Conservation (phyloP, 2,888 invertebrate genomes). For the Microctonus aethiopoides region DNA sequence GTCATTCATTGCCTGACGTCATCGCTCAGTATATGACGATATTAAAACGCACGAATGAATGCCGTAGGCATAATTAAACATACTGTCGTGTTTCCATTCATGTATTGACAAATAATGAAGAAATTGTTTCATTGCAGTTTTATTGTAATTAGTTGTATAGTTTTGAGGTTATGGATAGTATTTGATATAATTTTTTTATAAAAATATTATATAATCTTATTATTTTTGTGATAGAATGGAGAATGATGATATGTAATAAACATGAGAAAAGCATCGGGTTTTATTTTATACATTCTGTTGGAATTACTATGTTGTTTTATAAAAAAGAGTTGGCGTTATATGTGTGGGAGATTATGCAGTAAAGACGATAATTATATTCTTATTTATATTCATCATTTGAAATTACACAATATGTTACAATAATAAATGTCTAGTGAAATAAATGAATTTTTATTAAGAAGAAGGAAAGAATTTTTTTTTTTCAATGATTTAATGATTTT, state of each 20-base stretch:
- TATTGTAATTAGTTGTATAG: neutral
- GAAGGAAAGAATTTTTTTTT: too few relatives aligned
- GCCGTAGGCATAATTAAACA: neutral
- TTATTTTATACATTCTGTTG: too few relatives aligned
- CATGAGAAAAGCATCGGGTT: too few relatives aligned
- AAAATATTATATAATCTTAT: too few relatives aligned
- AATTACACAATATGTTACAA: neutral
- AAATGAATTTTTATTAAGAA: neutral
- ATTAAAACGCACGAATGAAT: neutral
- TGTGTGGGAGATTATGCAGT: slow-evolving; percentile 1
- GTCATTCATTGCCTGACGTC: slow-evolving; percentile 17
- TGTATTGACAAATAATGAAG: neutral
- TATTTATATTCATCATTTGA: neutral
- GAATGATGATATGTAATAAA: too few relatives aligned
- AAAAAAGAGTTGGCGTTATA: slow-evolving; percentile 8
- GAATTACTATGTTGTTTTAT: too few relatives aligned
- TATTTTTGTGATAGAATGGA: too few relatives aligned
- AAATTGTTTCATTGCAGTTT: neutral
- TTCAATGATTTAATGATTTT: too few relatives aligned
- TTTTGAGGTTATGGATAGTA: too few relatives aligned
- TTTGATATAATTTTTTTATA: too few relatives aligned
- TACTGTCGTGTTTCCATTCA: neutral
- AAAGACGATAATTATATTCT: neutral
- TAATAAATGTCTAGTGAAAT: neutral
- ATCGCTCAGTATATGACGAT: slow-evolving; percentile 13